phyloP scores from a whole-genome alignment of 2,888 invertebrate species.

The Aricia artaxerxes region DNA sequence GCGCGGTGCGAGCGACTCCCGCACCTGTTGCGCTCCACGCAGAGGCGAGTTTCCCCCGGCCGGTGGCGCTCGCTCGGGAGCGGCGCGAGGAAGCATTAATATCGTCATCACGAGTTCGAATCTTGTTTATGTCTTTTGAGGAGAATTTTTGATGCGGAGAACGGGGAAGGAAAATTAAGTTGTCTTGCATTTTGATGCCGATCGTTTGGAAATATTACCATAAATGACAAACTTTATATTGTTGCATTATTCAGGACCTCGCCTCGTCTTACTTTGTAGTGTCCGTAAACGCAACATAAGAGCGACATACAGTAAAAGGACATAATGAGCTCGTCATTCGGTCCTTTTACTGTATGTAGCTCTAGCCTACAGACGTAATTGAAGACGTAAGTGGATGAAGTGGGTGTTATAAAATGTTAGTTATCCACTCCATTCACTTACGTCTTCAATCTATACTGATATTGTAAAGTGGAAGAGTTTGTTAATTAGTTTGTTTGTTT shows the following conservation, averaged over 20 bases:
- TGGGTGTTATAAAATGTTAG: too few species aligned
- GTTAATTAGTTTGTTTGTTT: too few species aligned
- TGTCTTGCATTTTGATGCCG: slow-evolving; percentile 27
- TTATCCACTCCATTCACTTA: too few species aligned
- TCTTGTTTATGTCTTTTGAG: slow-evolving; percentile 31
- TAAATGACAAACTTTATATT: slow-evolving; percentile 26
- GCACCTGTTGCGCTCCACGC: neutral
- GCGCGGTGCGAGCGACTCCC: neutral
- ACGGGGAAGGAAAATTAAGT: slow-evolving; percentile 30
- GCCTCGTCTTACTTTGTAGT: neutral
- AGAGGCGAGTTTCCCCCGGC: slow-evolving; percentile 16
- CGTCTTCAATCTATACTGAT: too few species aligned
- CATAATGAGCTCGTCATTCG: neutral
- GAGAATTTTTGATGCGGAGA: slow-evolving; percentile 28
- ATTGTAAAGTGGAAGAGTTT: too few species aligned
- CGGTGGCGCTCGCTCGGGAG: neutral
- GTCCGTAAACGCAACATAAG: neutral
- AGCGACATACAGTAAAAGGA: too few species aligned
- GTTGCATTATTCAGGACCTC: slow-evolving; percentile 5
- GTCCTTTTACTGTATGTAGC: neutral
- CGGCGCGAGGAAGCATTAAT: slow-evolving; percentile 26
- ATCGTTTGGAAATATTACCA: slow-evolving; percentile 18
- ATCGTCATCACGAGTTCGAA: slow-evolving; percentile 34
- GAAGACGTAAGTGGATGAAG: too few species aligned
- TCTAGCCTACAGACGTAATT: too few species aligned